phyloP scores from a whole-genome alignment of 2,797 vertebrate species.

The Rhinoraja longicauda region DNA sequence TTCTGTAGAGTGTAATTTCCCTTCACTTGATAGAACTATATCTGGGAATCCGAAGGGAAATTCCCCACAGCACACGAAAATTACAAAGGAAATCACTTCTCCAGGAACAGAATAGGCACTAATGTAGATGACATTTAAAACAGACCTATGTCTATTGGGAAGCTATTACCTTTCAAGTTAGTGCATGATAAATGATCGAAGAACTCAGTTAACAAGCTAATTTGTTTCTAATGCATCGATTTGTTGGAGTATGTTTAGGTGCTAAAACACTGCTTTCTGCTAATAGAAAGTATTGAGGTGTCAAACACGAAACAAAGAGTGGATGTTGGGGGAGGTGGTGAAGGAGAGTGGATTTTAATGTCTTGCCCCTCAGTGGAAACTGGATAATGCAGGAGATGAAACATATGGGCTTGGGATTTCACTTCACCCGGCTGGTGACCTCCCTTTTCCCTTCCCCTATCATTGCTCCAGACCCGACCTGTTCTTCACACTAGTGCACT shows the following conservation, averaged over 20 bases:
- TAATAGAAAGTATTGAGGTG: neutral
- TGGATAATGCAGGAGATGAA: neutral
- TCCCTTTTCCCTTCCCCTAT: too few species aligned
- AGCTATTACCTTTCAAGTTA: too few species aligned
- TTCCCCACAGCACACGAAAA: neutral
- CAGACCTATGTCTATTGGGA: too few species aligned
- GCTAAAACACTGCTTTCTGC: neutral
- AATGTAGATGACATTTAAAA: neutral
- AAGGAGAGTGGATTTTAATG: neutral
- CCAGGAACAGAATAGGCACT: neutral
- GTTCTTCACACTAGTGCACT: too few species aligned
- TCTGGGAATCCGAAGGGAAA: neutral
- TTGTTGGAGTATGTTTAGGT: neutral
- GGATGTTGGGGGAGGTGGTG: too few species aligned
- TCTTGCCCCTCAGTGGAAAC: neutral
- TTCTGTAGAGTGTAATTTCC: neutral
- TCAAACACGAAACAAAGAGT: neutral
- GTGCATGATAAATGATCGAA: neutral
- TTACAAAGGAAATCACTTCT: neutral
- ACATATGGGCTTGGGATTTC: neutral
- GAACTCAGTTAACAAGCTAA: neutral
- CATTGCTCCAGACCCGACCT: too few species aligned
- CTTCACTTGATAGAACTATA: neutral
- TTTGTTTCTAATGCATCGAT: neutral
- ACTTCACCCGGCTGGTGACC: too few species aligned